phyloP scores from a whole-genome alignment of 2,888 invertebrate species.

The Drosophila tripunctata region DNA sequence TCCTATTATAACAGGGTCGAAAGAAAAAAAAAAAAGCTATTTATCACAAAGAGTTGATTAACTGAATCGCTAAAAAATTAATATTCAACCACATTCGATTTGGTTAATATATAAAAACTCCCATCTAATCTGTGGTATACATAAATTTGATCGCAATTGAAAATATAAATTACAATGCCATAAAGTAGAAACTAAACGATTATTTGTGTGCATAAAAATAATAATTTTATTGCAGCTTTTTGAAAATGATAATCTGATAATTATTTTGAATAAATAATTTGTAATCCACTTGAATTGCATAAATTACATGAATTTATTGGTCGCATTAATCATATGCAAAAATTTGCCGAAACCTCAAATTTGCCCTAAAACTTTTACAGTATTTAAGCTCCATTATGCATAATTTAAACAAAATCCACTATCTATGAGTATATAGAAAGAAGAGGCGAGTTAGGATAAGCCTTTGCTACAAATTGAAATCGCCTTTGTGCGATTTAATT shows the following conservation, averaged over 20 bases:
- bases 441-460: constrained; percentile 1
- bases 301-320: not conserved
- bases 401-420: not conserved
- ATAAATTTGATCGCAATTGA: not conserved
- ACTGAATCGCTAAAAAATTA: too few species aligned
- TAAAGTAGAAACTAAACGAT: not conserved
- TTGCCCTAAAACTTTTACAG: not conserved
- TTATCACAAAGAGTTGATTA: too few species aligned
- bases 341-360: not conserved
- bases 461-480: constrained; percentile 43
- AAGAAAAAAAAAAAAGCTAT: too few species aligned
- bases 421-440: too few species aligned
- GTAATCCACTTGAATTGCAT: not conserved
- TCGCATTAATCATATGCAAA: not conserved
- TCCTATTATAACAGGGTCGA: too few species aligned
- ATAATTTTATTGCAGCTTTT: not conserved
- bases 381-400: not conserved
- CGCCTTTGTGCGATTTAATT: constrained; percentile 56
- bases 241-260: not conserved
- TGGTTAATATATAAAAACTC: too few species aligned
- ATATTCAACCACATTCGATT: too few species aligned
- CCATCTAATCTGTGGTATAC: too few species aligned
- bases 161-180: not conserved
- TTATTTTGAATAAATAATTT: not conserved
- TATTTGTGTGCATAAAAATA: not conserved